Percentiles rank a stretch among this genome's conserved stretches.
These are phyloP conservation scores for Gastrophysa polygoni DNA, from an alignment of 2,888 invertebrate genomes.

Conservation along the genomic window DNA sequence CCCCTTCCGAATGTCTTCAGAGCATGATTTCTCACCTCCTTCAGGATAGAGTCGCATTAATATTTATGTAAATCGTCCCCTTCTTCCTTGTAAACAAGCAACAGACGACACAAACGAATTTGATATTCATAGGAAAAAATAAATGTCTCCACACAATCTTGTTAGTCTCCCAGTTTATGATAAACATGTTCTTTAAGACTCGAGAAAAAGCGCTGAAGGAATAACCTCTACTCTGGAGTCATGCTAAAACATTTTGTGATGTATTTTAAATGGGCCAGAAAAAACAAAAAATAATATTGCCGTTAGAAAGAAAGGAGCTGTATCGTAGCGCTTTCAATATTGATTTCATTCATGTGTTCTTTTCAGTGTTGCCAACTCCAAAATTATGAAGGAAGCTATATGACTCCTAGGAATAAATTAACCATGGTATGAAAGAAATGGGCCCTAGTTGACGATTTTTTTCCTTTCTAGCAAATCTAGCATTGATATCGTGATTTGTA, in stretches of 20 bases:
- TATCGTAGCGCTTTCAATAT: background rate
- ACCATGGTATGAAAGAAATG: too few species aligned
- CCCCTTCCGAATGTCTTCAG: too few species aligned
- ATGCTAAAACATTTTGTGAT: constrained; percentile 41
- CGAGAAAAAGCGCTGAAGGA: constrained; percentile 38
- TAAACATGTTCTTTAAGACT: constrained; percentile 43
- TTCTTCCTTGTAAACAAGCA: constrained; percentile 19
- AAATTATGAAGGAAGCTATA: too few species aligned
- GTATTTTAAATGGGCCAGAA: constrained; percentile 34
- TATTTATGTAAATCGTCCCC: constrained; percentile 11
- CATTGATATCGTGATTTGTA: too few species aligned
- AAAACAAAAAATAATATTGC: background rate
- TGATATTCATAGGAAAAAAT: constrained; percentile 53
- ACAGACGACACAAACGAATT: constrained; percentile 38
- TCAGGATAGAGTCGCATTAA: constrained; percentile 4
- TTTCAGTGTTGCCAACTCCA: too few species aligned
- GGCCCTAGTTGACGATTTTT: too few species aligned
- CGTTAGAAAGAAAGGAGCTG: background rate
- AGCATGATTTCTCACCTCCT: background rate
- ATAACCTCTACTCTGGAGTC: constrained; percentile 39
- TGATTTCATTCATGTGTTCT: too few species aligned
- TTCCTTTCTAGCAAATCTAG: too few species aligned
- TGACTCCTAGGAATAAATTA: too few species aligned
- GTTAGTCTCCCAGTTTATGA: constrained; percentile 48
- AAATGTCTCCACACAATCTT: constrained; percentile 48